Evolutionary conservation across 2,888 invertebrate species (phyloP), one percentile per base, ranked within the genome.

Genomic region (Drosophila glabriapex): DNA sequence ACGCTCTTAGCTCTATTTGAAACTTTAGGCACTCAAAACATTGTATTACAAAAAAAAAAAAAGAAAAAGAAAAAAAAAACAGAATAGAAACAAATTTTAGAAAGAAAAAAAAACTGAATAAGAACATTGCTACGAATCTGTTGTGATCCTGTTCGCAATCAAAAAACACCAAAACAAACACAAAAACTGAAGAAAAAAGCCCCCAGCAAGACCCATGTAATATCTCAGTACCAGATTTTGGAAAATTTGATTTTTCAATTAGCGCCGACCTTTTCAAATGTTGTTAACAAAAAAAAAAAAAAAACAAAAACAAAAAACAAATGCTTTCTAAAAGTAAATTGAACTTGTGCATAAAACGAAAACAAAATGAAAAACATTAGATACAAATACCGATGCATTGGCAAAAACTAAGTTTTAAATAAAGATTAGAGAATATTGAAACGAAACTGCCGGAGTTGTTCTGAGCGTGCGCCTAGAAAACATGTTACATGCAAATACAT

Each of bases 211-310:
- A 31, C 35, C 53, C 56, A 68, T 68, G 56, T 49, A 65, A 46
- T 28, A 62, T 41, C 54, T 65, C 74, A 77, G 68, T 73, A 69
- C 73, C 71, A 46, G 46, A n/a, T 52, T 73, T 89, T 88, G 85
- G 78, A 82, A 85, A 88, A 88, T 83, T 64, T 9, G 71, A 83
- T 88, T 85, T 88, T 88, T 83, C 83, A 86, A 86, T 89, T 60
- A 69, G 82, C 69, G 82, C 69, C 66, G 28, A 53, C 52, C 49
- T 58, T 46, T 77, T 65, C 31, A 71, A 81, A 75, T 76, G 65
- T 69, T 74, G 49, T 72, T 65, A 62, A 73, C 61, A 62, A 56
- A 68, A 39, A 37, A 16, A 6, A 10, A 1, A 37, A 53, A 31
- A 53, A 19, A 43, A 43, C 4, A 29, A 52, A n/a, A 31, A 41